These are phyloP conservation scores for Scaptomyza reducta DNA, from an alignment of 2,888 invertebrate genomes.

Conservation along the genomic window DNA sequence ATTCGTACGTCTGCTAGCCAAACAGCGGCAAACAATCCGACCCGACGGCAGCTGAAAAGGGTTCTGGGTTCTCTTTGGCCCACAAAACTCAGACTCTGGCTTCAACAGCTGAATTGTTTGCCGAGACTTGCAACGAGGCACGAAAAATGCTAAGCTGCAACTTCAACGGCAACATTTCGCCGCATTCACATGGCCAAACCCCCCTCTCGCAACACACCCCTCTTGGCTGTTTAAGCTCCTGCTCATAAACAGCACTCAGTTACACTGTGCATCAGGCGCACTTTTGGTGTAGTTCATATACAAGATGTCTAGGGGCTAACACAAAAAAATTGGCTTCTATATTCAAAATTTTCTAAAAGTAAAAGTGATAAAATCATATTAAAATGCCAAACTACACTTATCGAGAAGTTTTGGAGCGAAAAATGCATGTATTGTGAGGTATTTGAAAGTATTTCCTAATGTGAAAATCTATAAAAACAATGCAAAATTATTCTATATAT, in stretches of 20 bases:
- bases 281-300: neutral
- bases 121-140: slow-evolving; percentile 43
- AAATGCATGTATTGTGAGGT: no score
- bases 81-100: neutral
- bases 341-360: neutral
- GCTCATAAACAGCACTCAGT: slow-evolving; percentile 27
- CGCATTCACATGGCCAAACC: slow-evolving; percentile 48
- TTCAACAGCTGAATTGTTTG: slow-evolving; percentile 42
- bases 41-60: slow-evolving; percentile 40
- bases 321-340: neutral
- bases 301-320: neutral
- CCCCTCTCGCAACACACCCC: neutral
- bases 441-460: no score
- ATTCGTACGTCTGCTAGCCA: slow-evolving; percentile 68
- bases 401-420: no score
- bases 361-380: neutral
- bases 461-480: no score
- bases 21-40: slow-evolving; percentile 15
- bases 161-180: slow-evolving; percentile 47
- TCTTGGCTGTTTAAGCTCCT: no score
- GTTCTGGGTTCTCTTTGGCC: slow-evolving; percentile 28
- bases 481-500: no score
- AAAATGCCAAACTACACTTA: neutral
- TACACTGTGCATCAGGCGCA: slow-evolving; percentile 37
- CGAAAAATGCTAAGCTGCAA: slow-evolving; percentile 62